Evolutionary conservation across 2,888 invertebrate species (phyloP), one percentile per base, ranked within the genome.

Genomic region (Ctenicera cuprea): DNA sequence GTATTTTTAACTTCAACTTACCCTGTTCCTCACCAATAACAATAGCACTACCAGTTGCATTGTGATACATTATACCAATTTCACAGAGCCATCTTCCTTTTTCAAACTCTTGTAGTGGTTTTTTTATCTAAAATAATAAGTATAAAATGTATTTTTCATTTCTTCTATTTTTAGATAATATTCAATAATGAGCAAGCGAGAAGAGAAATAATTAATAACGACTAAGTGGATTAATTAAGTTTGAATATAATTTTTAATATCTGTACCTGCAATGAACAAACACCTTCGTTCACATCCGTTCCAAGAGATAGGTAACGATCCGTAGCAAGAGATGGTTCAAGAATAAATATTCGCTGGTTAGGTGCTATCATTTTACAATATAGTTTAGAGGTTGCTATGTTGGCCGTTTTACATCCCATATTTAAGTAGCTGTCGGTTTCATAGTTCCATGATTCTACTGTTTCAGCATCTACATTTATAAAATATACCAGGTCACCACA

Each of bases 351-450:
- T n/a, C 57, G 48, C 14, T 71, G 63, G 57, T 71, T 69, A 33
- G 79, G 79, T 37, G 72, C 72, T 7, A 69, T 63, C 48, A 79
- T 66, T 66, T 48, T 72, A 48, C 79, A 79, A 38, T 66, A 72
- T 9, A 11, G 14, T 3, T 69, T 20, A 7, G 41, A 9, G 5
- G 14, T 12, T 3, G n/a, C 18, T 22, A 14, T 12, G 12, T 74
- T 65, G 20, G 14, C 20, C 20, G 77, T n/a, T 52, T 52, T 38
- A 41, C 78, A 78, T 9, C 78, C 78, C 16, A 78, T 61, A n/a
- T 41, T 64, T 37, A 72, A 54, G 30, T 59, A 75, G 16, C 67
- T 59, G 3, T 73, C 72, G 26, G 43, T 57, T 45, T 75, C 73
- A 48, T 63, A 64, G 3, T 61, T 41, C 75, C 74, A 75, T 16